These are phyloP conservation scores for Irena cyanogastra DNA, from an alignment of 2,113 vertebrate species.

Conservation along the genomic window DNA sequence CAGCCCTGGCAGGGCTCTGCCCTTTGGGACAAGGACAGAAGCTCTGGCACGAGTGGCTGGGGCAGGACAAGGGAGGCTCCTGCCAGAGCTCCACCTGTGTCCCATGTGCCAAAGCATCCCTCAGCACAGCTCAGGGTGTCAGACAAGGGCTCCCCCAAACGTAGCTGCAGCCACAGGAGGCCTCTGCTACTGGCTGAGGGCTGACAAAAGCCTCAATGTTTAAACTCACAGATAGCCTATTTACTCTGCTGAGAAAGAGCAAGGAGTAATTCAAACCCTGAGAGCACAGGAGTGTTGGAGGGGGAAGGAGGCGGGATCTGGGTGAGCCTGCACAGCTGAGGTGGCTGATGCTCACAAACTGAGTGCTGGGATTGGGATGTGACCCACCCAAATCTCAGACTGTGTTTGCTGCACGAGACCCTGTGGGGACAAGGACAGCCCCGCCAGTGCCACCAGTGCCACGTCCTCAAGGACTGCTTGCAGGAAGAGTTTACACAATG, in stretches of 20 bases:
- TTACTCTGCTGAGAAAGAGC: neutral
- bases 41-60: rapidly evolving
- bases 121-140: neutral
- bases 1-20: rapidly evolving
- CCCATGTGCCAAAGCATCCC: neutral
- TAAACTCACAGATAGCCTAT: neutral
- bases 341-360: rapidly evolving
- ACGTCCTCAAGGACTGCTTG: neutral
- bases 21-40: neutral
- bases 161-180: neutral
- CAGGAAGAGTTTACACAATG: rapidly evolving
- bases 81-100: neutral
- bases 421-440: rapidly evolving
- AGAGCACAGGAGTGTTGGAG: neutral
- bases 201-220: conserved; percentile 45
- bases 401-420: rapidly evolving
- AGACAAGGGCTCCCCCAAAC: neutral
- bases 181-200: neutral
- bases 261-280: neutral
- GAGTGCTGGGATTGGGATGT: rapidly evolving
- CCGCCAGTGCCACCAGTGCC: rapidly evolving
- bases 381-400: rapidly evolving
- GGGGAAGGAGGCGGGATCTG: neutral
- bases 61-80: neutral
- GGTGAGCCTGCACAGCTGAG: neutral